Conservation (phyloP, 1,140 invertebrate species). For the Drosophila pandora region DNA sequence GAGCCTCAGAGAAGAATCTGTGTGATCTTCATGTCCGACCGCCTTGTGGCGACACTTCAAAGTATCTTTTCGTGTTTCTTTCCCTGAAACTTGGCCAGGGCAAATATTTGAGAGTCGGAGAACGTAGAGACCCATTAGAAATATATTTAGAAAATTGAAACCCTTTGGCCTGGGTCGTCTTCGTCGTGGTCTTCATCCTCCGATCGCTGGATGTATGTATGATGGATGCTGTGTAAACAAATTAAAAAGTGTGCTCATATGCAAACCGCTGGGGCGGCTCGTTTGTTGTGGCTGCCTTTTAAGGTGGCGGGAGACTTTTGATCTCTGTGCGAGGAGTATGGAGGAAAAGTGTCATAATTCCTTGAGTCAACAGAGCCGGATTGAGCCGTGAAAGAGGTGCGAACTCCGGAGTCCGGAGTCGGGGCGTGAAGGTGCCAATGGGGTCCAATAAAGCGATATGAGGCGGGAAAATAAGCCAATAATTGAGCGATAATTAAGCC, state of each 20-base stretch:
- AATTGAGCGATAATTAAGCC: constrained; percentile 57
- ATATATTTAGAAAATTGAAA: constrained; percentile 62
- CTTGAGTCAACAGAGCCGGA: constrained; percentile 57
- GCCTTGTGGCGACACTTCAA: constrained; percentile 46
- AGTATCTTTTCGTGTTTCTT: constrained; percentile 45
- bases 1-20: constrained; percentile 8
- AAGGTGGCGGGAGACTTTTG: constrained; percentile 54
- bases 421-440: constrained; percentile 57
- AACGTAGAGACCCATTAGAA: constrained; percentile 68
- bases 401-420: constrained; percentile 39
- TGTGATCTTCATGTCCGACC: constrained; percentile 33
- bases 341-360: constrained; percentile 68
- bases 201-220: constrained; percentile 5
- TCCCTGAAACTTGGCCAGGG: constrained; percentile 31
- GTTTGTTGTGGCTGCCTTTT: constrained; percentile 67
- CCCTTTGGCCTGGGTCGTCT: constrained; percentile 35
- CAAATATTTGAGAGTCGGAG: constrained; percentile 60
- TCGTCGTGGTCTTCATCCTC: background rate
- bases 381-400: constrained; percentile 62
- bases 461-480: constrained; percentile 46
- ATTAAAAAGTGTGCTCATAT: constrained; percentile 58
- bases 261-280: constrained; percentile 62
- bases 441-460: constrained; percentile 35
- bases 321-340: constrained; percentile 49
- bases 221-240: constrained; percentile 80